Conservation (phyloP, 2,113 vertebrate genomes). For the Danionella cerebrum region DNA sequence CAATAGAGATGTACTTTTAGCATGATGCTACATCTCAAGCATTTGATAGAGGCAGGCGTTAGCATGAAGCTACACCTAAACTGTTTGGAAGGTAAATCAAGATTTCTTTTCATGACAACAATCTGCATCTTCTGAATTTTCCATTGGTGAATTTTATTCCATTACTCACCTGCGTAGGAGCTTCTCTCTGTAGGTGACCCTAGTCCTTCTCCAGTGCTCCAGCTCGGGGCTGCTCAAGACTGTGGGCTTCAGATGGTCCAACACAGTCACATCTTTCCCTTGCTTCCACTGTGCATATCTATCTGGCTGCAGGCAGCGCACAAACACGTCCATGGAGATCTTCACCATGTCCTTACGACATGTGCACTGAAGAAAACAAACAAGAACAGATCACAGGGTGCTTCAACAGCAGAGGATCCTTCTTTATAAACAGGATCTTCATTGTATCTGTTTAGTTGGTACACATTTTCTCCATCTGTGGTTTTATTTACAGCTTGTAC, state of each 20-base stretch:
- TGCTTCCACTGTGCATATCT: conserved; percentile 93
- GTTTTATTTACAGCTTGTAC: too few species aligned
- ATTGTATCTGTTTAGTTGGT: too few species aligned
- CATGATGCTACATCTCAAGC: too few species aligned
- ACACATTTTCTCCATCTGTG: too few species aligned
- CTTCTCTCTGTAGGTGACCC: conserved; percentile 69
- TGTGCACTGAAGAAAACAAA: conserved; percentile 68
- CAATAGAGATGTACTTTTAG: too few species aligned
- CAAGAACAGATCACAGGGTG: background rate
- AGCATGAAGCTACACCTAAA: too few species aligned
- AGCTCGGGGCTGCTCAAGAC: conserved; percentile 78
- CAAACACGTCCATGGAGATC: conserved; percentile 98
- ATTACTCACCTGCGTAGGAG: conserved; percentile 59
- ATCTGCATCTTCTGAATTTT: too few species aligned
- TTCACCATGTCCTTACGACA: conserved; percentile 98
- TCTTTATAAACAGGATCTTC: too few species aligned
- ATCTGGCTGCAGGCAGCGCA: conserved; percentile 85
- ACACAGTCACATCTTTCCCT: conserved; percentile 74
- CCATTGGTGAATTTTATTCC: too few species aligned
- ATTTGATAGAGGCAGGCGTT: too few species aligned
- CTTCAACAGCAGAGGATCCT: background rate
- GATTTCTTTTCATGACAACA: too few species aligned
- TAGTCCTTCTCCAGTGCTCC: conserved; percentile 78
- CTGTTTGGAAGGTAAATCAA: too few species aligned
- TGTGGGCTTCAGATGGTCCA: conserved; percentile 86